Conservation (phyloP, 1,140 invertebrate species). For the Diachasma alloeum region DNA sequence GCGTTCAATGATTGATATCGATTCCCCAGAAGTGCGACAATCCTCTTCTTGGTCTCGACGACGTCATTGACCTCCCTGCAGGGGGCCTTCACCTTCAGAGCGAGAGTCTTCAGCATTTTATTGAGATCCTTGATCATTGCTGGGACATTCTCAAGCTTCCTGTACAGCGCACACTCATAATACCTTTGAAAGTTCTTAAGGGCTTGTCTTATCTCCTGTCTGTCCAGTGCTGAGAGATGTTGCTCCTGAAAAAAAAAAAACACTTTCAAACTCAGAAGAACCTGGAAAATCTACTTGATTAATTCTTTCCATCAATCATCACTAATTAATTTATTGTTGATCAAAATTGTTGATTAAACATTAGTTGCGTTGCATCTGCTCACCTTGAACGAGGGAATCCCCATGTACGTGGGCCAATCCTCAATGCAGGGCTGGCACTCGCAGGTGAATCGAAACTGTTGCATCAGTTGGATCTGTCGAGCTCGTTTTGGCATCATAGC, state of each 20-base stretch:
- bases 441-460: conserved; percentile 40
- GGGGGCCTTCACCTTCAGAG: conserved; percentile 31
- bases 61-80: conserved; percentile 31
- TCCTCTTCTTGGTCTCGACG: conserved; percentile 27
- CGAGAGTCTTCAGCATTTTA: conserved; percentile 44
- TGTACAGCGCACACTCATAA: conserved; percentile 24
- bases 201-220: conserved; percentile 19
- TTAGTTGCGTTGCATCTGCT: too few relatives aligned
- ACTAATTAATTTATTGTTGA: too few relatives aligned
- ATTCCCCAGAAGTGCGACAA: conserved; percentile 18
- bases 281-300: too few relatives aligned
- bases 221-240: neutral
- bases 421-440: conserved; percentile 24
- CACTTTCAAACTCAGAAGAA: too few relatives aligned
- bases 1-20: conserved; percentile 15
- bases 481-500: conserved; percentile 31
- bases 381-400: too few relatives aligned
- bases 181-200: conserved; percentile 38
- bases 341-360: too few relatives aligned
- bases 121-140: conserved; percentile 40
- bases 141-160: conserved; percentile 30
- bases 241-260: conserved; percentile 20
- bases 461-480: conserved; percentile 37
- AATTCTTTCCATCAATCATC: too few relatives aligned
- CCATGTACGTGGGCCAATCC: conserved; percentile 22